phyloP scores from a whole-genome alignment of 2,113 vertebrate species.

The Phylloscopus trochiloides region DNA sequence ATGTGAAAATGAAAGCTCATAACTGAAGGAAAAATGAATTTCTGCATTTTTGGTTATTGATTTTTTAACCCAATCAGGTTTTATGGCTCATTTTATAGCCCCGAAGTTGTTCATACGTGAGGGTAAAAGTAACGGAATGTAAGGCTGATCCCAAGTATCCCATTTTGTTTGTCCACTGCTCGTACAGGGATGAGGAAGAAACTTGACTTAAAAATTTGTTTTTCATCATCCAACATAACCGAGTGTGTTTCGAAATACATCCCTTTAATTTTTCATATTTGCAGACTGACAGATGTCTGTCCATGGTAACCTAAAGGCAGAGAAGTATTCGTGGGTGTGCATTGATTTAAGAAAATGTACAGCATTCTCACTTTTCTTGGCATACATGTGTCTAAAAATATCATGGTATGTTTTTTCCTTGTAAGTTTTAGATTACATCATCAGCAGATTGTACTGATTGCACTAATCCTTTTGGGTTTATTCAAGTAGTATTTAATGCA shows the following conservation, averaged over 20 bases:
- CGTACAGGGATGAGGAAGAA: neutral
- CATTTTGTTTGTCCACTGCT: neutral
- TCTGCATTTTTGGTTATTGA: accelerated
- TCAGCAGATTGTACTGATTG: neutral
- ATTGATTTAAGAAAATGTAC: neutral
- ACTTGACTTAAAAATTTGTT: neutral
- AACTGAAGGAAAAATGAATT: neutral
- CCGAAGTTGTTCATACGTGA: neutral
- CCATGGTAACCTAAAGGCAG: neutral
- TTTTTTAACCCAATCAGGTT: neutral
- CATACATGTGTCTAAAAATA: neutral
- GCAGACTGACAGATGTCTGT: neutral
- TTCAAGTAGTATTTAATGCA: neutral
- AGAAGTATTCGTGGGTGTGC: neutral
- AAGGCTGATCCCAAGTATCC: neutral
- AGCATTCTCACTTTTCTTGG: neutral
- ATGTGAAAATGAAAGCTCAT: accelerated
- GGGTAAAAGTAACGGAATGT: neutral
- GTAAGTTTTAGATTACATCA: neutral
- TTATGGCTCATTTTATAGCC: neutral
- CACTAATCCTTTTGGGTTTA: neutral
- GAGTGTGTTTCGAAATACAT: neutral
- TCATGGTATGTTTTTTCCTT: neutral
- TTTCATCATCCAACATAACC: neutral
- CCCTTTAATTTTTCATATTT: neutral